phyloP scores from a whole-genome alignment of 2,113 vertebrate genomes.

The Ancistrus triradiatus region DNA sequence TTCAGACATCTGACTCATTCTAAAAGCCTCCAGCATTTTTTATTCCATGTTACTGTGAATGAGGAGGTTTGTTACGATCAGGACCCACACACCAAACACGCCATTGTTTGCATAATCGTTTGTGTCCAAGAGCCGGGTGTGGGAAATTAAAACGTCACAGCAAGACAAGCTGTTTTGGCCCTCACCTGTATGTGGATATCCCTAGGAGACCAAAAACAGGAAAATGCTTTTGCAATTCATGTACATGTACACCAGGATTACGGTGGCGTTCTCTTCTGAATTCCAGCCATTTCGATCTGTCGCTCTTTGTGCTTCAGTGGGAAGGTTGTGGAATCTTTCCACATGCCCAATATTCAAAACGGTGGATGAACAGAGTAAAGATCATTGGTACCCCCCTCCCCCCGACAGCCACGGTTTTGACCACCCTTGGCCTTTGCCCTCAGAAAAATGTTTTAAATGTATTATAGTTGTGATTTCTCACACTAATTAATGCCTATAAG shows the following conservation, averaged over 20 bases:
- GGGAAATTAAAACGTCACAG: not conserved
- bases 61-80: too few relatives aligned
- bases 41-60: too few relatives aligned
- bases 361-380: constrained; percentile 66
- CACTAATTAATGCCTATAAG: too few relatives aligned
- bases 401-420: constrained; percentile 26
- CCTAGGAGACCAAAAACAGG: not conserved
- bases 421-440: constrained; percentile 53
- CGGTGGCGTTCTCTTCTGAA: constrained; percentile 58
- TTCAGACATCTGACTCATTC: too few relatives aligned
- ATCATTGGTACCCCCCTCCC: constrained; percentile 27
- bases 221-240: constrained; percentile 53
- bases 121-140: not conserved
- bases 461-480: too few relatives aligned
- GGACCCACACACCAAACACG: too few relatives aligned
- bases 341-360: constrained; percentile 69
- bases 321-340: constrained; percentile 67
- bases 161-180: not conserved
- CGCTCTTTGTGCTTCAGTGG: constrained; percentile 49
- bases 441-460: too few relatives aligned
- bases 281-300: constrained; percentile 59
- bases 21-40: too few relatives aligned
- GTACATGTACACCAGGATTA: constrained; percentile 61
- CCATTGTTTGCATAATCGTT: constrained; percentile 9
- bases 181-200: not conserved